A percentile compares a stretch with the other conserved stretches of the same genome.
These are phyloP conservation scores for Machimus atricapillus DNA, from an alignment of 2,888 invertebrate species.

Conservation along the genomic window DNA sequence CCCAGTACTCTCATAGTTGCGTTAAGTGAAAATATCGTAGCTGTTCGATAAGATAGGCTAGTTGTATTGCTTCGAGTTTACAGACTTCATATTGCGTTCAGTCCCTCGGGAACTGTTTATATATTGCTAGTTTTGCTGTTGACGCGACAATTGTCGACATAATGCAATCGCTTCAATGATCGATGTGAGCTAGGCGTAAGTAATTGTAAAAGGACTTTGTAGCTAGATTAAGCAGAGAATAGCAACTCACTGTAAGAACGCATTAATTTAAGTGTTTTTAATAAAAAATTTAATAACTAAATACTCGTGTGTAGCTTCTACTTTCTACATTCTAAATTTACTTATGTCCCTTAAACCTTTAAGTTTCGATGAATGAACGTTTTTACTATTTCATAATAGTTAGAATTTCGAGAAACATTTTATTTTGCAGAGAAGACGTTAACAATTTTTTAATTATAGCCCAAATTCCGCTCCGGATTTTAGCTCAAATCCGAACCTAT, in stretches of 20 bases:
- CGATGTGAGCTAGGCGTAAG: constrained; percentile 2
- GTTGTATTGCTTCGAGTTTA: not conserved
- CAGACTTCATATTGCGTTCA: not conserved
- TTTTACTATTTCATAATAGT: too few relatives aligned
- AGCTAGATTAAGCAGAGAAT: constrained; percentile 23
- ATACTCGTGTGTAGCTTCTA: not conserved
- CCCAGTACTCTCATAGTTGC: not conserved
- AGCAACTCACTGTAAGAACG: constrained; percentile 19
- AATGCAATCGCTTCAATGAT: constrained; percentile 23
- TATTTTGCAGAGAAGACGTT: too few relatives aligned
- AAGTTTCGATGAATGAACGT: too few relatives aligned
- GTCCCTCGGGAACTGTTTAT: not conserved
- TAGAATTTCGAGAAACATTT: too few relatives aligned
- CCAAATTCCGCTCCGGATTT: too few relatives aligned
- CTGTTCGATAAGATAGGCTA: constrained; percentile 6
- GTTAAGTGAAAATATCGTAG: not conserved
- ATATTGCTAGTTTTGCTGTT: not conserved
- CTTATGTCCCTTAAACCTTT: too few relatives aligned
- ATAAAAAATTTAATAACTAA: constrained; percentile 39
- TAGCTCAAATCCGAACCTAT: too few relatives aligned
- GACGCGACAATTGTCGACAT: not conserved
- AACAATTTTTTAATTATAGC: too few relatives aligned
- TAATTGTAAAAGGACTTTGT: constrained; percentile 6
- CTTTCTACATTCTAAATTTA: not conserved
- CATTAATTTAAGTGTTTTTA: constrained; percentile 36